phyloP scores from a whole-genome alignment of 2,888 invertebrate genomes.

The Sinelater perroti region DNA sequence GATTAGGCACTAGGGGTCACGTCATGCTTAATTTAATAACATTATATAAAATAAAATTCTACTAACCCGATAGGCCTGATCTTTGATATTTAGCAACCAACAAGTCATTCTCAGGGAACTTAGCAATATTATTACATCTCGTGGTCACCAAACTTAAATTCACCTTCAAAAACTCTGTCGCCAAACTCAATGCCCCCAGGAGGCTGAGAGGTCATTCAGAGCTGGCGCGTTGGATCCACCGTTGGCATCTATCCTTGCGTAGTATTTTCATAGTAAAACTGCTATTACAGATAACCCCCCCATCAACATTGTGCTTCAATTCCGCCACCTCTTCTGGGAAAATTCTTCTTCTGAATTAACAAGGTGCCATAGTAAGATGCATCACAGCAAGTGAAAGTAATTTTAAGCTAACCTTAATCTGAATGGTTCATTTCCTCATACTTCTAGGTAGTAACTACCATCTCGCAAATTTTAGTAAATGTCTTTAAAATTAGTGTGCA shows the following conservation, averaged over 20 bases:
- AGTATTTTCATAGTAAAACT: slow-evolving; percentile 97
- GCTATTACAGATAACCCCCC: slow-evolving; percentile 87
- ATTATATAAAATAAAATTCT: too few species aligned
- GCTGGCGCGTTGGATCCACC: slow-evolving; percentile 94
- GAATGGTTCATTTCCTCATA: slow-evolving; percentile 44
- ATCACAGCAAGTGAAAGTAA: slow-evolving; percentile 86
- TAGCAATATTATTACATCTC: slow-evolving; percentile 85
- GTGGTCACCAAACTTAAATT: slow-evolving; percentile 87
- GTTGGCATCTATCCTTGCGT: slow-evolving; percentile 93
- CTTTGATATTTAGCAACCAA: slow-evolving; percentile 76
- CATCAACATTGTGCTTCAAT: slow-evolving; percentile 80
- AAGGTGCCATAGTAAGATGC: slow-evolving; percentile 90
- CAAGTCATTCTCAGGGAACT: slow-evolving; percentile 83
- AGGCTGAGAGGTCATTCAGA: slow-evolving; percentile 85
- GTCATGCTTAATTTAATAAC: too few species aligned
- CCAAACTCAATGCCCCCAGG: slow-evolving; percentile 88
- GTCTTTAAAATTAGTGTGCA: slow-evolving; percentile 96
- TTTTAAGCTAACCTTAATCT: background rate
- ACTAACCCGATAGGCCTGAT: slow-evolving; percentile 80
- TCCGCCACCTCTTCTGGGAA: slow-evolving; percentile 91
- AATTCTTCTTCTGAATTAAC: slow-evolving; percentile 93
- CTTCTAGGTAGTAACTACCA: slow-evolving; percentile 93
- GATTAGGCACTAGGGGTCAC: too few species aligned
- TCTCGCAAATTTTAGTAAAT: slow-evolving; percentile 93
- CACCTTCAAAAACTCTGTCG: slow-evolving; percentile 85